Evolutionary conservation across 1,140 invertebrate genomes (phyloP), one percentile per base, ranked within the genome.

Genomic region (Rhyzopertha dominica): DNA sequence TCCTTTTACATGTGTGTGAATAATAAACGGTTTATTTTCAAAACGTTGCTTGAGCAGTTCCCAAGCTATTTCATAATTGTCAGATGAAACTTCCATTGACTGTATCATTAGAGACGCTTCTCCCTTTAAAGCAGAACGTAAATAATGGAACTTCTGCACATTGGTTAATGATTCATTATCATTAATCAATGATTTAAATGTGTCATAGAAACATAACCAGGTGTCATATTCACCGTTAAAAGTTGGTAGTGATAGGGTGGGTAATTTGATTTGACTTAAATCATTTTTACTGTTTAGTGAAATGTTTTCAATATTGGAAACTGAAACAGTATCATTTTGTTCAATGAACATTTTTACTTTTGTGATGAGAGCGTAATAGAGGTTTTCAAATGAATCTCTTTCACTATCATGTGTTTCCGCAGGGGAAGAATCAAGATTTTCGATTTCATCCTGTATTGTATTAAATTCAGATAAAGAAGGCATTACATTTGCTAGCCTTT

Each of bases 1-100:
- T 14, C 54, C 35, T 5, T 53, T 45, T 8, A 66, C 26, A 30
- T 59, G 52, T 26, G 41, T 55, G n/a, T 60, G 48, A 9, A 59
- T 32, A 0, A 64, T 51, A 9, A 63, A 43, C 8, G 51, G 20
- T 19, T 51, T 49, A 16, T 65, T 60, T 23, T 62, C 43, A 35
- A 55, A 66, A 4, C 59, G 39, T 12, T 58, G 47, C 14, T 46
- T 23, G 8, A 68, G 34, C 5, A 59, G 22, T 2, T 55, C 37
- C 61, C 56, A 65, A 10, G 60, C 60, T 10, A 58, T 41, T 0
- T 30, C 9, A 48, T 62, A 68, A 53, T 66, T 65, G 5, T 29
- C 32, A 2, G 48, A 39, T 0, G 55, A 43, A 10, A 56, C 48
- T 23, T 54, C 51, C 10, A 65, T 20, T 3, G 57, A 51, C 0